These are phyloP conservation scores for Orthonyx spaldingii DNA, from an alignment of 2,113 vertebrate genomes.

Conservation along the genomic window DNA sequence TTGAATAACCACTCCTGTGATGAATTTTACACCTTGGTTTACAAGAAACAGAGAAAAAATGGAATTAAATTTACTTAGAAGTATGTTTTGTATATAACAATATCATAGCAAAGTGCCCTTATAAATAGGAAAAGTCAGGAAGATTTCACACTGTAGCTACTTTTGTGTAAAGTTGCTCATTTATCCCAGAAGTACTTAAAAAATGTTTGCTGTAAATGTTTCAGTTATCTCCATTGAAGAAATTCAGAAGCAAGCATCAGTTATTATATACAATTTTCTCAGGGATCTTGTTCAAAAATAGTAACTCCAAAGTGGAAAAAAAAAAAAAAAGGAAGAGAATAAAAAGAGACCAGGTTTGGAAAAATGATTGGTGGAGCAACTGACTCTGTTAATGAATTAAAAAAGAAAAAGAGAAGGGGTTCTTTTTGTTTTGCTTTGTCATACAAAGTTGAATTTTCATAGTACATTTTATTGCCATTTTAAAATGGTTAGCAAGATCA, in stretches of 20 bases:
- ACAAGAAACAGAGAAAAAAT: neutral
- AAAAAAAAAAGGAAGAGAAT: neutral
- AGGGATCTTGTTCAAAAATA: neutral
- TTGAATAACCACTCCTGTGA: neutral
- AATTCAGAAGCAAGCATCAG: neutral
- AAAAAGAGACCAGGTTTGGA: neutral
- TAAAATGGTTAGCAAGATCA: neutral
- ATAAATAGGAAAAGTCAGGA: neutral
- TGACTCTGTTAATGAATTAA: neutral
- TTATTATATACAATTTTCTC: neutral
- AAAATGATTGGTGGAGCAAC: fast-evolving
- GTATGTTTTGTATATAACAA: neutral
- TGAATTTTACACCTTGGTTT: neutral
- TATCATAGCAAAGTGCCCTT: neutral
- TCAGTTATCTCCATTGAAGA: neutral
- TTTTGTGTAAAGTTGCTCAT: neutral
- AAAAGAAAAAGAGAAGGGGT: neutral
- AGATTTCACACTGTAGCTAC: neutral
- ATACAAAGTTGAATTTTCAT: neutral
- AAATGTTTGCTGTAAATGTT: neutral
- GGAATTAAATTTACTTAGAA: neutral
- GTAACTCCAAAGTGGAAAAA: neutral
- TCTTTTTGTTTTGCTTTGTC: neutral
- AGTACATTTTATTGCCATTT: neutral
- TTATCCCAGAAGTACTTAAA: neutral